Base-by-base conservation (phyloP, 2,888 invertebrate genomes). In the Dolichopus griseipennis region DNA sequence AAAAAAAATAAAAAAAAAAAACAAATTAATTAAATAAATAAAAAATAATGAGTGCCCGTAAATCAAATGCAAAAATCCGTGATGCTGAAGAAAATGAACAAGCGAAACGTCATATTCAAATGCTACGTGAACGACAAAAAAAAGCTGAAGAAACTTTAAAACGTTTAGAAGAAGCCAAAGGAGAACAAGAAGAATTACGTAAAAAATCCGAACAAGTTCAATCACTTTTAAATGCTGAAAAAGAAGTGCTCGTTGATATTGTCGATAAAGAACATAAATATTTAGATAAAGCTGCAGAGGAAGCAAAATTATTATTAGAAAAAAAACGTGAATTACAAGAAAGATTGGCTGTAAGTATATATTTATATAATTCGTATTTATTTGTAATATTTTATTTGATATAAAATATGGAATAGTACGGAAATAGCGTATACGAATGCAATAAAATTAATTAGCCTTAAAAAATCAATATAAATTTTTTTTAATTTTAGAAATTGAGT, bases 141-240 rank as follows among this genome's bases (percentile, higher is more conserved):
- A 52, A 52, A 52, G 52, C 52, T 52, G 52, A 52, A 52, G 52
- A 52, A 52, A 52, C 52, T 52, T 52, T 52, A 52, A 52, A n/a
- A 52, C 52, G 52, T 52, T 15, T 52, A 12, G 52, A 52, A 52
- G 52, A 52, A 18, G 52, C 52, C 15, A 52, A 52, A 18, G 15
- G 2, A 52, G 1, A 52, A 18, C 52, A 52, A 52, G 52, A 52
- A 52, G 52, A 52, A 52, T 52, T 52, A 52, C 52, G 52, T 52
- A 52, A 52, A 52, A 52, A 52, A 52, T 52, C 52, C 18, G 52
- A 52, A 52, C 52, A 52, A 18, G 18, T 52, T 52, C 52, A 52
- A 52, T 15, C 15, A 18, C 5, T 52, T 52, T 52, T 52, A 18
- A 18, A 9, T 18, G 15, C 52, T 52, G 52, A 52, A 52, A 52